Percentiles rank a stretch among this genome's conserved stretches.
These are phyloP conservation scores for Chirona hameri DNA, from an alignment of 2,888 invertebrate species.

Conservation along the genomic window DNA sequence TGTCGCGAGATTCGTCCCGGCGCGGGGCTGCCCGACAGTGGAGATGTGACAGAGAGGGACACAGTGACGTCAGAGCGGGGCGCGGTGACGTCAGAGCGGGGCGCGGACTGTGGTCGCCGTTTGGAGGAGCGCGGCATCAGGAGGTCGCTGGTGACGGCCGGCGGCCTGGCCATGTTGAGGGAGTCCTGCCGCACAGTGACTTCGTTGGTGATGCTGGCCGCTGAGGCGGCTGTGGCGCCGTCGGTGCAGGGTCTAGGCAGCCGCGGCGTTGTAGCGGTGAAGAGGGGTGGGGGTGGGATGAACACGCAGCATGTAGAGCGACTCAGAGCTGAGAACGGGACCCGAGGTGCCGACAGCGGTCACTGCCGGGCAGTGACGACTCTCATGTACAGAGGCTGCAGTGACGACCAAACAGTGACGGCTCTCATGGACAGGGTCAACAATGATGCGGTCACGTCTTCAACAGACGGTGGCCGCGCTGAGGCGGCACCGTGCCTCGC, in stretches of 20 bases:
- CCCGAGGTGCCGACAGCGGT: neutral
- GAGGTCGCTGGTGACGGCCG: neutral
- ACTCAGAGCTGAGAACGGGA: neutral
- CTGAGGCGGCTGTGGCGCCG: neutral
- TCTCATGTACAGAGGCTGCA: too few species aligned
- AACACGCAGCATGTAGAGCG: neutral
- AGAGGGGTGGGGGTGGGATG: neutral
- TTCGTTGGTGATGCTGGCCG: neutral
- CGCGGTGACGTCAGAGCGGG: neutral
- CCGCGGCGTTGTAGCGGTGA: too few species aligned
- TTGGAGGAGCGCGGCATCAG: neutral
- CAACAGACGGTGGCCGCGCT: too few species aligned
- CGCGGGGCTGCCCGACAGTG: too few species aligned
- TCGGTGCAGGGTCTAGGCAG: too few species aligned
- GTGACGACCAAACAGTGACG: too few species aligned
- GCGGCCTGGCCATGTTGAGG: neutral
- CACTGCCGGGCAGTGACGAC: neutral
- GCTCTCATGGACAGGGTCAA: too few species aligned
- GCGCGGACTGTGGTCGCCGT: neutral
- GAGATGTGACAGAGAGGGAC: too few species aligned
- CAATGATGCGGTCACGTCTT: too few species aligned
- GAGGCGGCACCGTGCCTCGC: too few species aligned
- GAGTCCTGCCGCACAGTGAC: neutral
- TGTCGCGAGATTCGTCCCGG: neutral
- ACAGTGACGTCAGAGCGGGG: too few species aligned